phyloP scores from a whole-genome alignment of 1,140 invertebrate species.

The Drosophila littoralis region DNA sequence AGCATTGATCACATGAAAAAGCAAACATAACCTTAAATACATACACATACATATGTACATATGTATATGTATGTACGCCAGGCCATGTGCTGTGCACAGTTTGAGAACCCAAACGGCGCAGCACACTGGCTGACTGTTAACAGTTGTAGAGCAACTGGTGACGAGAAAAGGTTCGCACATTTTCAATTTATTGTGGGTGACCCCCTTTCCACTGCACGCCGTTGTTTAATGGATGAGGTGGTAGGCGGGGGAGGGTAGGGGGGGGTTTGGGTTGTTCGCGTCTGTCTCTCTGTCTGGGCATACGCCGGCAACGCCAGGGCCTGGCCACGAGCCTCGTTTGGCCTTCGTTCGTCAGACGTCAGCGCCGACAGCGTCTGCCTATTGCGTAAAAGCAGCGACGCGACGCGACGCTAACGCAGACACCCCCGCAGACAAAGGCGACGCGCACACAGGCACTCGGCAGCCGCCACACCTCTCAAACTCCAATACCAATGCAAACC shows the following conservation, averaged over 20 bases:
- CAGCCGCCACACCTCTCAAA: conserved; percentile 30
- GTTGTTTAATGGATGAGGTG: not conserved
- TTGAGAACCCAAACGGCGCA: conserved; percentile 7
- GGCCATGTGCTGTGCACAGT: conserved; percentile 10
- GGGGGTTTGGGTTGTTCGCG: not conserved
- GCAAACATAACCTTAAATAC: conserved; percentile 32
- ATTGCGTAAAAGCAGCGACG: conserved; percentile 70
- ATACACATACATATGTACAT: not conserved
- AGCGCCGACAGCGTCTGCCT: conserved; percentile 51
- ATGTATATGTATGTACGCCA: no score
- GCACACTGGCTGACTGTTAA: conserved; percentile 7
- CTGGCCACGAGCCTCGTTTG: conserved; percentile 45
- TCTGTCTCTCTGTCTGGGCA: conserved; percentile 49
- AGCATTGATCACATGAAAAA: conserved; percentile 11
- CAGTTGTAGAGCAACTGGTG: conserved; percentile 28
- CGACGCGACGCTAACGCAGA: conserved; percentile 42
- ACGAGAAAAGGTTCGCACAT: not conserved
- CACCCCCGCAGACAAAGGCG: conserved; percentile 64
- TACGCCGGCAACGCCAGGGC: conserved; percentile 33
- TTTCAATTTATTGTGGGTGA: no score
- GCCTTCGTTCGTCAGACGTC: conserved; percentile 44
- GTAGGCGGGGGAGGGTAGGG: not conserved
- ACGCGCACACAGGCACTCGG: conserved; percentile 11
- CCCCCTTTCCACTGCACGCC: not conserved
- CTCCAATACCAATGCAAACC: not conserved